These are phyloP conservation scores for Pollenia griseotomentosa DNA, from an alignment of 2,888 invertebrate species.

Conservation along the genomic window DNA sequence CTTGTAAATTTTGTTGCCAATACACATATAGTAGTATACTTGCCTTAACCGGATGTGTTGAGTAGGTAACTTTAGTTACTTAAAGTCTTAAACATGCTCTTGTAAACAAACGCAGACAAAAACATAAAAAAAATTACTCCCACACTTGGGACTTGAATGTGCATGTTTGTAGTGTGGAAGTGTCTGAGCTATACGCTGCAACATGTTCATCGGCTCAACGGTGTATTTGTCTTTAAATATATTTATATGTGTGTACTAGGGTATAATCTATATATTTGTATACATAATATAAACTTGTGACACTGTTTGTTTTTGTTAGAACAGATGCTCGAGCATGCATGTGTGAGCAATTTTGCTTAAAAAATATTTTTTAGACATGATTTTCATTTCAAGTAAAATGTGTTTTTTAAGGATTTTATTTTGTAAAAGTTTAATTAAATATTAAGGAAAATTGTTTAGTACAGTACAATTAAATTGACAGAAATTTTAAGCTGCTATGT, in stretches of 20 bases:
- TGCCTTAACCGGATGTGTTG: constrained; percentile 39
- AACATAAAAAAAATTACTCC: not conserved
- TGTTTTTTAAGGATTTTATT: not conserved
- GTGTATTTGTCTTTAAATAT: not conserved
- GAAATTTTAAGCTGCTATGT: no score
- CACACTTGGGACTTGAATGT: not conserved
- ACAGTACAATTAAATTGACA: not conserved
- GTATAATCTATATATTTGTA: not conserved
- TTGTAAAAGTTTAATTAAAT: not conserved
- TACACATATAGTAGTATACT: not conserved
- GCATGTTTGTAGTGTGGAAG: not conserved
- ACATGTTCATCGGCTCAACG: constrained; percentile 43
- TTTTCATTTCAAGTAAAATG: constrained; percentile 25
- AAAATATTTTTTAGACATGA: constrained; percentile 29
- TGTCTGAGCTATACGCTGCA: not conserved
- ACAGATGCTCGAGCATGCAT: not conserved
- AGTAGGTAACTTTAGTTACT: constrained; percentile 46
- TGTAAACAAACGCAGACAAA: not conserved
- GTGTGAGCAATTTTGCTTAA: not conserved
- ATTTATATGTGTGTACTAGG: no score
- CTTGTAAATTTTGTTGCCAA: not conserved
- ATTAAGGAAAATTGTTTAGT: not conserved
- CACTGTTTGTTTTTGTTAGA: not conserved
- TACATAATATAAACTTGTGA: constrained; percentile 26
- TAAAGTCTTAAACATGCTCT: constrained; percentile 22